Conservation (phyloP, 2,797 vertebrate genomes). For the Eurystomus glaucurus region DNA sequence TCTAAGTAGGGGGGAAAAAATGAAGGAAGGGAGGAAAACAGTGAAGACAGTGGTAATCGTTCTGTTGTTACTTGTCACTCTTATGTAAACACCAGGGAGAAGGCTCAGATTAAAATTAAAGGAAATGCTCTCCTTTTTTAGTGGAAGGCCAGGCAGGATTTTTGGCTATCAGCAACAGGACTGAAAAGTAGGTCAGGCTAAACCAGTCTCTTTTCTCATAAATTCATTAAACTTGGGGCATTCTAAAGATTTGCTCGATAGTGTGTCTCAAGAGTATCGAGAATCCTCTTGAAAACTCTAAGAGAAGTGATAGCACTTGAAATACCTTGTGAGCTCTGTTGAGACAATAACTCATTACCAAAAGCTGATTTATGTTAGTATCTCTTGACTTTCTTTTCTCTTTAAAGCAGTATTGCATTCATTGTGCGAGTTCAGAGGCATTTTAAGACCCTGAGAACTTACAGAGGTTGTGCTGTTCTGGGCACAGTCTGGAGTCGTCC, state of each 20-base stretch:
- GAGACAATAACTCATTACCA: neutral
- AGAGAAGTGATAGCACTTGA: neutral
- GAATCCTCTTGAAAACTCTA: neutral
- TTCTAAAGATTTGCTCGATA: neutral
- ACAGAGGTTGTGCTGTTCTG: neutral
- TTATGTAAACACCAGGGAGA: neutral
- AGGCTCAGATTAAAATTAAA: neutral
- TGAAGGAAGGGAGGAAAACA: neutral
- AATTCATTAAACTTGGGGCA: neutral
- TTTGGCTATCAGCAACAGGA: neutral
- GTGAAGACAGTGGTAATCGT: neutral
- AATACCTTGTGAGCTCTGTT: neutral
- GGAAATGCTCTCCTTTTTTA: neutral
- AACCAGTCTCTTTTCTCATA: neutral
- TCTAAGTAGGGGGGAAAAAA: neutral
- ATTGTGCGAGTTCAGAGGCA: neutral
- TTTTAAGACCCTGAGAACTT: neutral
- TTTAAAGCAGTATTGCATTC: neutral
- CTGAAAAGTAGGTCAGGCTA: neutral
- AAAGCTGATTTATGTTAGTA: neutral
- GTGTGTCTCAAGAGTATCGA: neutral
- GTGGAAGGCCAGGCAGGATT: neutral
- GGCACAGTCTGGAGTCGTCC: neutral
- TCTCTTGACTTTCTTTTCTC: neutral
- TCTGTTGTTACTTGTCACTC: neutral